Percentiles rank a stretch among this genome's conserved stretches.
These are phyloP conservation scores for Prolemur simus DNA, from an alignment of 2,113 vertebrate genomes.

Conservation along the genomic window DNA sequence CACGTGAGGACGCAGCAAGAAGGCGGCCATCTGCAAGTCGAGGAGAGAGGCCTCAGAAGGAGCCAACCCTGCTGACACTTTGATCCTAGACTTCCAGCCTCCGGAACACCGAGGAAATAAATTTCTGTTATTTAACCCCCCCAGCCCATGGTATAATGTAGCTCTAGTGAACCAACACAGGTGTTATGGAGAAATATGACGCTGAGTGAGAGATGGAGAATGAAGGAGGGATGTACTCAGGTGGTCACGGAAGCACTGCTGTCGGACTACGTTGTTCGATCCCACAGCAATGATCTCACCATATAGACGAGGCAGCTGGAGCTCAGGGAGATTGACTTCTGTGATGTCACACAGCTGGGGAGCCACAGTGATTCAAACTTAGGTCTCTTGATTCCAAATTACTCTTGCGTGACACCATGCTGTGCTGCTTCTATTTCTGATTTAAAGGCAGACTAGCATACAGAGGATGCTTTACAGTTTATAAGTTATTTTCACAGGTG, in stretches of 20 bases:
- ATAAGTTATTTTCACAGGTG: background rate
- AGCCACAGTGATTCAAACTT: background rate
- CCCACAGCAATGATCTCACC: background rate
- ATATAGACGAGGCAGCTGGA: background rate
- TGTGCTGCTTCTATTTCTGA: background rate
- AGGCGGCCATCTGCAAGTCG: background rate
- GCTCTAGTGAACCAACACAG: background rate
- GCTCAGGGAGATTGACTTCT: background rate
- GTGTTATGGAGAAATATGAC: background rate
- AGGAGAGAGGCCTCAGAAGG: background rate
- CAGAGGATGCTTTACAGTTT: background rate
- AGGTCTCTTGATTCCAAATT: background rate
- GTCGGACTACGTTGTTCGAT: background rate
- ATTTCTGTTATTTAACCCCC: background rate
- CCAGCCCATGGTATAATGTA: fast-evolving
- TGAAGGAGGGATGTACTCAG: background rate
- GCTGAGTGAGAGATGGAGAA: background rate
- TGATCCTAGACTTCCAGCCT: background rate
- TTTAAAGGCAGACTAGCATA: background rate
- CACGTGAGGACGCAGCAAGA: fast-evolving
- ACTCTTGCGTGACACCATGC: background rate
- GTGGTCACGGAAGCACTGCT: background rate
- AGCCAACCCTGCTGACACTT: background rate
- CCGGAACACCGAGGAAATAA: background rate
- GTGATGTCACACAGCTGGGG: background rate